Conservation (phyloP, 2,113 vertebrate genomes). For the Aleadryas rufinucha region DNA sequence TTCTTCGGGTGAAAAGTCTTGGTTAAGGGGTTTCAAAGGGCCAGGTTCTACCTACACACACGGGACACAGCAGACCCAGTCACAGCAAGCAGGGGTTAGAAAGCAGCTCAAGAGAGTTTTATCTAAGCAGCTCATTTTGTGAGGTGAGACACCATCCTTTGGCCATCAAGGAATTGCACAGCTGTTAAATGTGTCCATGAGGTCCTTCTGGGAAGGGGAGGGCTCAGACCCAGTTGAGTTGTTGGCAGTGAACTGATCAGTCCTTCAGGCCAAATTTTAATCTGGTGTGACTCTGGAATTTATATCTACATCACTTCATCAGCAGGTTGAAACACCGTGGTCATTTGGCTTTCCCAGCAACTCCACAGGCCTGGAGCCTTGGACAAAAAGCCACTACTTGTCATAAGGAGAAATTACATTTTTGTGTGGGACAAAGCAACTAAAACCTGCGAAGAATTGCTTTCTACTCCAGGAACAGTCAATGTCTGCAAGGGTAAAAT, state of each 20-base stretch:
- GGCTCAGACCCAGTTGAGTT: background rate
- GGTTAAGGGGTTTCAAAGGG: background rate
- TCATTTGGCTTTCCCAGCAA: background rate
- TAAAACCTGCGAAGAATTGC: background rate
- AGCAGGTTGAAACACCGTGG: background rate
- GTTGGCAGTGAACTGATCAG: background rate
- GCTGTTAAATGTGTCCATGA: background rate
- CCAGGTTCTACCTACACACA: background rate
- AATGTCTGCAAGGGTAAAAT: background rate
- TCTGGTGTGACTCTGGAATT: background rate
- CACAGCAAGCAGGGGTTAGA: conserved; percentile 1
- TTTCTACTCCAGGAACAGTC: background rate
- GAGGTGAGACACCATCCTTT: background rate
- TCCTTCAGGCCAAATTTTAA: background rate
- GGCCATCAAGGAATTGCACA: background rate
- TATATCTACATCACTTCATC: background rate
- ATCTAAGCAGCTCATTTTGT: background rate
- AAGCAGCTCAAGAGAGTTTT: background rate
- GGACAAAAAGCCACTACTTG: background rate
- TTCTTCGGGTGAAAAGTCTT: background rate
- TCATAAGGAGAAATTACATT: background rate
- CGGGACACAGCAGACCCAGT: background rate
- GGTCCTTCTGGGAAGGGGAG: background rate
- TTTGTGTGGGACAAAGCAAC: background rate
- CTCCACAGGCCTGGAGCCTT: background rate